Evolutionary conservation across 2,888 invertebrate genomes (phyloP), one percentile per base, ranked within the genome.

Genomic region (Sarcophaga subvicina): DNA sequence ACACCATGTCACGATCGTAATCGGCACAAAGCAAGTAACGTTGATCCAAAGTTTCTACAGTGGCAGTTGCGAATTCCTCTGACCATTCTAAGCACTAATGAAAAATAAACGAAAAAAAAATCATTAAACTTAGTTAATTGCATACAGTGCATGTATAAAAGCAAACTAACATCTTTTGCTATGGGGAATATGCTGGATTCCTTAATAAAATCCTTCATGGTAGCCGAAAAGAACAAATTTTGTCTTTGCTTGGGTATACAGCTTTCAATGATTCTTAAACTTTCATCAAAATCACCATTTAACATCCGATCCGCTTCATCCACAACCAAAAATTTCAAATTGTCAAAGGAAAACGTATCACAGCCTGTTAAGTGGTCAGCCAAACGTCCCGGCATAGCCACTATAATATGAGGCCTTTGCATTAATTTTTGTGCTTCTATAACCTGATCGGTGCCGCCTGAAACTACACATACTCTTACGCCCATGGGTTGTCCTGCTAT

Each of bases 371-470:
- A 95, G 92, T 99, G 98, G 93, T 99, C 99, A 0, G 98, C 98
- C 62, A 99, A 93, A 22, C 99, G 94, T 1, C 99, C 99, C 0
- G 99, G 99, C 92, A 99, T 99, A 0, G 99, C 98, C 0, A 99
- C 97, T 2, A 99, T 97, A 89, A 99, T 96, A 92, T 99, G 99
- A 0, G 99, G 99, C 78, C 96, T 95, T 88, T 95, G 96, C 14
- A 96, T 95, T 25, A 99, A 94, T 90, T 98, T 97, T 90, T 96
- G 94, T 0, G 97, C 98, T 93, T 99, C 99, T 17, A 95, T 94
- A 83, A 99, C 95, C 95, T 98, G 98, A 92, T 98, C 98, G 90
- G 98, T 97, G 11, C 99, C 99, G 11, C 99, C 99, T n/a, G 99
- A 98, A 22, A 99, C 96, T 0, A 98, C 96, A 90, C 96, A 96